Evolutionary conservation across 1,140 invertebrate species (phyloP).

Genomic region (Neuroterus valhalla): DNA sequence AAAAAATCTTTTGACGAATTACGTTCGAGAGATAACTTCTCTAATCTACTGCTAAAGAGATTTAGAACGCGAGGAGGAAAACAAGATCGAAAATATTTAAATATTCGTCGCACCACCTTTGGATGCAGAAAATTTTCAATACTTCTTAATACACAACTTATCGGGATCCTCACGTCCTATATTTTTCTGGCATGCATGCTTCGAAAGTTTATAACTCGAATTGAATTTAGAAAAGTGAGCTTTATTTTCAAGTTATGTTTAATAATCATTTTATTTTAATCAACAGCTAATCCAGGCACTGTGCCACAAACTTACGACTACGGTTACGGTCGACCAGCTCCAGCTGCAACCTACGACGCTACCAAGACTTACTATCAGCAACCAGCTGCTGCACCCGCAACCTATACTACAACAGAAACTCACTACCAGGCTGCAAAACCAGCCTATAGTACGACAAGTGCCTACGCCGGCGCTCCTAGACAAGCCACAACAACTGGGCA

Average conservation of each 20-base stretch:
- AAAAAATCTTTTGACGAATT: too few species aligned
- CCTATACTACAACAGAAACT: constrained; percentile 82
- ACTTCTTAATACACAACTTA: too few species aligned
- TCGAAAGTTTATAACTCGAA: too few species aligned
- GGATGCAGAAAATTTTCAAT: too few species aligned
- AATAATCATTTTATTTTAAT: neutral
- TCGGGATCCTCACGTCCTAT: too few species aligned
- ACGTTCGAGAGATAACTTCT: too few species aligned
- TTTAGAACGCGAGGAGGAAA: too few species aligned
- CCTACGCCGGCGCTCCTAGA: constrained; percentile 78
- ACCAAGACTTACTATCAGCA: constrained; percentile 83
- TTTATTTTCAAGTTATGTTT: neutral
- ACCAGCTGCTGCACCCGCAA: constrained; percentile 80
- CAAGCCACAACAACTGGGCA: constrained; percentile 77
- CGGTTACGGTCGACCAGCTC: constrained; percentile 80
- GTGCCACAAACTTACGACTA: constrained; percentile 81
- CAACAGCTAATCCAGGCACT: constrained; percentile 78
- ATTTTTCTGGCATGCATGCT: too few species aligned
- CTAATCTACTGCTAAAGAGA: too few species aligned
- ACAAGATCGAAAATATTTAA: too few species aligned
- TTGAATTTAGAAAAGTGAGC: neutral
- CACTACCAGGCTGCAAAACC: constrained; percentile 78
- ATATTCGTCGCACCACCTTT: too few species aligned
- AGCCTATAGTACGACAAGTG: constrained; percentile 80
- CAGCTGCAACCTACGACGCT: constrained; percentile 79